Evolutionary conservation across 2,797 vertebrate species (phyloP).

Genomic region (Etheostoma nigrum): DNA sequence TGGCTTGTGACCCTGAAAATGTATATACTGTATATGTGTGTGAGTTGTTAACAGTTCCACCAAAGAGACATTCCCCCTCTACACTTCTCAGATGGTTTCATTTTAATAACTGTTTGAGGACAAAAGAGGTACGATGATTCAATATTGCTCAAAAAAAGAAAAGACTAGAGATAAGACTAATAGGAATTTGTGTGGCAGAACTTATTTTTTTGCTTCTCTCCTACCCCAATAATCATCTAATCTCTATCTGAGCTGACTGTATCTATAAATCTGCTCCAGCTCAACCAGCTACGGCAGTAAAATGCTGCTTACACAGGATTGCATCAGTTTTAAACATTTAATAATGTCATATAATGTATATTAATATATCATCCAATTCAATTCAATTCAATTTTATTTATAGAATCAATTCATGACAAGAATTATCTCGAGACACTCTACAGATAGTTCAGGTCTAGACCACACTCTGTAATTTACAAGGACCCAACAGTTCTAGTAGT

Average conservation of each 20-base stretch:
- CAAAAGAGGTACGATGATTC: accelerated
- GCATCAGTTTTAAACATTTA: too few species aligned
- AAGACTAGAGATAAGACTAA: background rate
- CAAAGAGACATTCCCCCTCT: background rate
- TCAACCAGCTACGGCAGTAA: too few species aligned
- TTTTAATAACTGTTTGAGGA: background rate
- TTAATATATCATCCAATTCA: too few species aligned
- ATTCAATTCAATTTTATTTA: background rate
- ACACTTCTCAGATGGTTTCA: background rate
- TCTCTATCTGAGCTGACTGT: background rate
- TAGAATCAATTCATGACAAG: too few species aligned
- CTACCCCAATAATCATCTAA: background rate
- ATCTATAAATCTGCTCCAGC: background rate
- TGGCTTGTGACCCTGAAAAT: background rate
- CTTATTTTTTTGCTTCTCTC: background rate
- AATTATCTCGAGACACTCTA: too few species aligned
- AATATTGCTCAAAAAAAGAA: background rate
- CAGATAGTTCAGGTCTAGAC: too few species aligned
- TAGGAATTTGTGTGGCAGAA: background rate
- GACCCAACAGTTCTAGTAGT: too few species aligned
- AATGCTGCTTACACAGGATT: too few species aligned
- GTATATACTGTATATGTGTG: too few species aligned
- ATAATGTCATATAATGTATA: too few species aligned
- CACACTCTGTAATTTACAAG: too few species aligned
- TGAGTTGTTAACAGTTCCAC: background rate